Evolutionary conservation across 1,140 invertebrate species (phyloP).

Genomic region (Oscheius sp.): DNA sequence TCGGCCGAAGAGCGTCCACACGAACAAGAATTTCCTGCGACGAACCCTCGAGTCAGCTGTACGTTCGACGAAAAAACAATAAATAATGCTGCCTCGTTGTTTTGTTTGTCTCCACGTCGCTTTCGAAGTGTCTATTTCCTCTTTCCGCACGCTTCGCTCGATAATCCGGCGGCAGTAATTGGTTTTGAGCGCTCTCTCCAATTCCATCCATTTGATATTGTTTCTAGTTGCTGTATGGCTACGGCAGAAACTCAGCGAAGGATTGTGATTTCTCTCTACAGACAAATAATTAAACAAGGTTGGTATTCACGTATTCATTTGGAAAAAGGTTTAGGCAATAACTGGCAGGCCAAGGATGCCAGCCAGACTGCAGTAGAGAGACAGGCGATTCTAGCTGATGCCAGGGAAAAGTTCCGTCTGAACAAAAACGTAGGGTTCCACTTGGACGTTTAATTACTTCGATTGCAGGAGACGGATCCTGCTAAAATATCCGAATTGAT

Average conservation of each 20-base stretch:
- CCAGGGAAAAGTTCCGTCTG: background rate
- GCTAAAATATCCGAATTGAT: slow-evolving; percentile 12
- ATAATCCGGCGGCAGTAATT: background rate
- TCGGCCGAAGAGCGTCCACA: slow-evolving; percentile 28
- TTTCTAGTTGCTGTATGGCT: background rate
- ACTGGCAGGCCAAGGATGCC: slow-evolving; percentile 28
- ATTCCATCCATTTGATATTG: background rate
- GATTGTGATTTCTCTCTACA: too few relatives aligned
- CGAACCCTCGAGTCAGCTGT: slow-evolving; percentile 34
- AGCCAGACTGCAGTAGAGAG: background rate
- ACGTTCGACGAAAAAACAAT: background rate
- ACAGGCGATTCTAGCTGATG: slow-evolving; percentile 13
- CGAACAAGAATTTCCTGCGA: slow-evolving; percentile 39
- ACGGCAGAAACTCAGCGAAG: too few relatives aligned
- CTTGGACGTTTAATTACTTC: background rate
- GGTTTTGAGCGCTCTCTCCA: background rate
- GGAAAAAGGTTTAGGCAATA: slow-evolving; percentile 5
- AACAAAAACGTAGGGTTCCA: background rate
- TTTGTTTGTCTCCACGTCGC: background rate
- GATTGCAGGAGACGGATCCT: slow-evolving; percentile 15
- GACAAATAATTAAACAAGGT: background rate
- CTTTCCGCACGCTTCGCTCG: background rate
- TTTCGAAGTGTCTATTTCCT: background rate
- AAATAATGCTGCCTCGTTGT: background rate
- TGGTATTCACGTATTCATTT: background rate